Conservation (phyloP, 2,797 vertebrate species). For the Tarsius wallacei region DNA sequence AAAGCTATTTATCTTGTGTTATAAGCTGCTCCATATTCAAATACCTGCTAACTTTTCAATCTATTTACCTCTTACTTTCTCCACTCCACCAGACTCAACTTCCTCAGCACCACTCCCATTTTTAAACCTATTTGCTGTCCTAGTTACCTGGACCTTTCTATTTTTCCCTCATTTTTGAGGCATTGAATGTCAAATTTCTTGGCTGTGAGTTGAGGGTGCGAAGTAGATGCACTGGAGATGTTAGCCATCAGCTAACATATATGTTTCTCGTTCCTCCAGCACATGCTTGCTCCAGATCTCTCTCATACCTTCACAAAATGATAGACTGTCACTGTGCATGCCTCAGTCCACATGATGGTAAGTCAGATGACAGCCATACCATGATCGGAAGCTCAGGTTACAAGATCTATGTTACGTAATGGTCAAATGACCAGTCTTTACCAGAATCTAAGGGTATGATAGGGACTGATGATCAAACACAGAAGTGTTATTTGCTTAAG, state of each 20-base stretch:
- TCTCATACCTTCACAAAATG: background rate
- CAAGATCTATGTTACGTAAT: background rate
- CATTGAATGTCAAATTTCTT: background rate
- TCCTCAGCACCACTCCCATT: background rate
- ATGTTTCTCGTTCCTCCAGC: background rate
- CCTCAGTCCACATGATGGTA: background rate
- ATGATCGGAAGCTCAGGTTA: background rate
- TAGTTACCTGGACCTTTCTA: background rate
- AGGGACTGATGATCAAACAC: background rate
- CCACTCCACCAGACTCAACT: background rate
- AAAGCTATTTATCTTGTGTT: background rate
- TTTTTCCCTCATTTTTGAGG: background rate
- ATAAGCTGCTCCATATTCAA: background rate
- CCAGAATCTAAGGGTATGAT: background rate
- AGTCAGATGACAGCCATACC: background rate
- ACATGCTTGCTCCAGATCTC: background rate
- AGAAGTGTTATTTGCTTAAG: background rate
- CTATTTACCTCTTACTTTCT: background rate
- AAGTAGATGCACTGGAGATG: background rate
- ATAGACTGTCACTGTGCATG: rapidly evolving
- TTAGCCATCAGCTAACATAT: background rate
- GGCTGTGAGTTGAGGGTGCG: background rate
- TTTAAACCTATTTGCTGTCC: background rate
- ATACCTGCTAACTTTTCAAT: background rate
- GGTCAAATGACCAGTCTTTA: background rate